phyloP scores from a whole-genome alignment of 2,113 vertebrate species.

The Hydropotes inermis region DNA sequence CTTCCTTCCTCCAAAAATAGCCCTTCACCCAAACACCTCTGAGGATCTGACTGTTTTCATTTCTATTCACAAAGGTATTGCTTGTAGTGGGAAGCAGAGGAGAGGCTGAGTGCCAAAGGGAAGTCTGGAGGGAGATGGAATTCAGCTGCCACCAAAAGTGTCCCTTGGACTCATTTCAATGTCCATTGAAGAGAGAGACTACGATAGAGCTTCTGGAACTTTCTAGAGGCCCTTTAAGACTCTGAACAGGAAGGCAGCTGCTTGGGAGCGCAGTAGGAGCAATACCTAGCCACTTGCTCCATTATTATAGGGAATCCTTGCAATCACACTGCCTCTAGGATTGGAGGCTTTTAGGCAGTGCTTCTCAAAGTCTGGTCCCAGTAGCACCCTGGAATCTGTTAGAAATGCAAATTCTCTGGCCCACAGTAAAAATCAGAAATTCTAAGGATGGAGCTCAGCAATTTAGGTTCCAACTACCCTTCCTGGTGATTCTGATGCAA shows the following conservation, averaged over 20 bases:
- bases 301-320: neutral
- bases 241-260: neutral
- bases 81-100: neutral
- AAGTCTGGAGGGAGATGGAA: neutral
- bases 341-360: neutral
- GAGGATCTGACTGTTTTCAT: neutral
- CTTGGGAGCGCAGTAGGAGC: fast-evolving
- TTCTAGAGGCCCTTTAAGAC: neutral
- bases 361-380: neutral
- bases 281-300: fast-evolving
- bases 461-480: neutral
- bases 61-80: neutral
- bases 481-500: neutral
- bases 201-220: neutral
- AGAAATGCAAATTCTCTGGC: neutral
- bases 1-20: neutral
- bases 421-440: neutral
- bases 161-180: neutral
- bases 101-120: neutral
- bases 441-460: no score
- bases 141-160: neutral
- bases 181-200: neutral
- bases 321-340: neutral
- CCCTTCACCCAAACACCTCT: neutral
- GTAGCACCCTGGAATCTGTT: neutral